Evolutionary conservation across 64 coral and sea anemone genomes (phyloP), one percentile per base, ranked within the genome.

Genomic region (Stichodactyla helianthus): DNA sequence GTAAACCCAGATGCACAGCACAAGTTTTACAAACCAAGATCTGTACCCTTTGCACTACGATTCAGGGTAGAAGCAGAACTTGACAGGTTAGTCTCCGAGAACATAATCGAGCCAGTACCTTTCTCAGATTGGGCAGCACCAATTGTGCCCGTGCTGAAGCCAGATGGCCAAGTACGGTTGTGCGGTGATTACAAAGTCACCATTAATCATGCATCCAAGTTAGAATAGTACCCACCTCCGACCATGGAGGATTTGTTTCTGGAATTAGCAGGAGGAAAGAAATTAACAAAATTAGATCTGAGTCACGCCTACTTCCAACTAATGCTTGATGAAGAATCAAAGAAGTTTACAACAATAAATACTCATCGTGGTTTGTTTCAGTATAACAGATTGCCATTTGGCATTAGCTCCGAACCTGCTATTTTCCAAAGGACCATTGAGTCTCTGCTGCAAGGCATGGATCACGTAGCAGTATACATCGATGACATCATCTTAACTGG

Each of bases 381-480:
- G 51, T 89, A 89, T n/a, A 82, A 82, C 63, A 58, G 59, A 9
- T 76, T 83, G 17, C 88, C 82, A 25, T 86, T 79, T 51, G 50
- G 89, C 6, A 17, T 86, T 2, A 59, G 52, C 9, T 90, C 65
- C 11, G 81, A 18, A 1, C 53, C 84, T 16, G 89, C 61, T 7
- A 86, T 91, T 12, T 86, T 86, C 61, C 81, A 90, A 50, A 54
- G 88, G 16, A 90, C 82, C 14, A 86, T 83, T 26, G 90, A 92
- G 10, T 76, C 27, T 10, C 10, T 87, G 10, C 58, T 83, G 5
- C 85, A 83, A 90, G 65, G 70, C 5, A 55, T 83, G 7, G 52
- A 54, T 50, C 19, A 27, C 22, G 53, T 55, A 55, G 82, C 82
- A 57, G 82, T 83, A n/a, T 88, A 88, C 70, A 77, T 88, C 17